phyloP scores from a whole-genome alignment of 1,140 invertebrate species.

The Dreissena polymorpha region DNA sequence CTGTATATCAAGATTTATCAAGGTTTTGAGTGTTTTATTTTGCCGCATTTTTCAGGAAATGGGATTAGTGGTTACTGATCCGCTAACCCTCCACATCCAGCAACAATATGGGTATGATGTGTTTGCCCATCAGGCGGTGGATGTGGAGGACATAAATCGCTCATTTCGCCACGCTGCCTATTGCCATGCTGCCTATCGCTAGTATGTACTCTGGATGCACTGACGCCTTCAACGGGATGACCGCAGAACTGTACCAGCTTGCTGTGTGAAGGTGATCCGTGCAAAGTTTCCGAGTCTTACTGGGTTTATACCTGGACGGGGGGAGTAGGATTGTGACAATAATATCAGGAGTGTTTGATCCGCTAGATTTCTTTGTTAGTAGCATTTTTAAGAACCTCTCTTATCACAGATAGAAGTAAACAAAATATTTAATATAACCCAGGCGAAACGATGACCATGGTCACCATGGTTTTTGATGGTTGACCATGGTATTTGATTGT shows the following conservation, averaged over 20 bases:
- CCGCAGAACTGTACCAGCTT: neutral
- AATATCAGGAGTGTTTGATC: no score
- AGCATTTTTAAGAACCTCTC: no score
- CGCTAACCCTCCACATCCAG: neutral
- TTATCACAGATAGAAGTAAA: no score
- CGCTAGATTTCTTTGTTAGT: no score
- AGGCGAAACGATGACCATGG: no score
- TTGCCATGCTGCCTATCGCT: conserved; percentile 14
- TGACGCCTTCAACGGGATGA: neutral
- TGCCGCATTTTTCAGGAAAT: conserved; percentile 2
- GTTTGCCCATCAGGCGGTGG: neutral
- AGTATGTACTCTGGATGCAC: conserved; percentile 17
- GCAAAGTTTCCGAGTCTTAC: neutral
- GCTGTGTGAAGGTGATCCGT: neutral
- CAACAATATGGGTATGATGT: conserved; percentile 2
- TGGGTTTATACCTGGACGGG: conserved; percentile 16
- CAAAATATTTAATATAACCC: no score
- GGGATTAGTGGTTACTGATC: neutral
- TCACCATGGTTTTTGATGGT: no score
- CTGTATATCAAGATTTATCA: neutral
- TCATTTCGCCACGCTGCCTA: neutral
- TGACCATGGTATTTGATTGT: no score
- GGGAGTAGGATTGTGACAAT: conserved; percentile 5
- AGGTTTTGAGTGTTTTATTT: neutral
- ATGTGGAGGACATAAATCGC: neutral